Percentiles rank a stretch among this genome's conserved stretches.
Conservation (phyloP, 2,797 vertebrate species). For the Dromococcyx pavoninus region DNA sequence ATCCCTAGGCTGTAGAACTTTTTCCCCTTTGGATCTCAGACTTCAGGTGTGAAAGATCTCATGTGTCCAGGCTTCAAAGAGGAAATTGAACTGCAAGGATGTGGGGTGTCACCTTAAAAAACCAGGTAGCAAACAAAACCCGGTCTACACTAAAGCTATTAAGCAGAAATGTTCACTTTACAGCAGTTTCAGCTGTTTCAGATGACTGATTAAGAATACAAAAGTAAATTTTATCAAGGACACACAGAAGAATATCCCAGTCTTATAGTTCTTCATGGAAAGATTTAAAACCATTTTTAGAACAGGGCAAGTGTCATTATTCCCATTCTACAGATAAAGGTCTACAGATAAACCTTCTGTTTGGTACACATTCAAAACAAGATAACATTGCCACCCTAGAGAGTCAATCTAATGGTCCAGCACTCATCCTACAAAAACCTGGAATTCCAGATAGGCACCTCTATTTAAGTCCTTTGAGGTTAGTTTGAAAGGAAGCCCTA, state of each 20-base stretch:
- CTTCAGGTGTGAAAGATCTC: neutral
- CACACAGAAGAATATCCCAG: neutral
- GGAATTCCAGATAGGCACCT: neutral
- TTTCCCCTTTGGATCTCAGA: neutral
- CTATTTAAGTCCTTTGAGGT: neutral
- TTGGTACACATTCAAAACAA: neutral
- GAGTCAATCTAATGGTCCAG: neutral
- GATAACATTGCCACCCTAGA: neutral
- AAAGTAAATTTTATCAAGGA: neutral
- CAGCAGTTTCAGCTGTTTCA: neutral
- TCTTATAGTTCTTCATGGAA: neutral
- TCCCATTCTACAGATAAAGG: neutral
- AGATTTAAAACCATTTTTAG: neutral
- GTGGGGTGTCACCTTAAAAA: neutral
- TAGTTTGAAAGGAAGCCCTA: neutral
- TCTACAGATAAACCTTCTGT: neutral
- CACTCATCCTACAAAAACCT: neutral
- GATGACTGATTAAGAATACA: neutral
- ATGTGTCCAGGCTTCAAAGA: neutral
- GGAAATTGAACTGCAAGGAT: neutral
- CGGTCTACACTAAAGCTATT: neutral
- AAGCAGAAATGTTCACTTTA: neutral
- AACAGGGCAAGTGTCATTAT: neutral
- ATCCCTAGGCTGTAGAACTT: neutral
- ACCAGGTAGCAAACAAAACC: neutral